These are phyloP conservation scores for Acridotheres tristis DNA, from an alignment of 2,797 vertebrate species.

Conservation along the genomic window DNA sequence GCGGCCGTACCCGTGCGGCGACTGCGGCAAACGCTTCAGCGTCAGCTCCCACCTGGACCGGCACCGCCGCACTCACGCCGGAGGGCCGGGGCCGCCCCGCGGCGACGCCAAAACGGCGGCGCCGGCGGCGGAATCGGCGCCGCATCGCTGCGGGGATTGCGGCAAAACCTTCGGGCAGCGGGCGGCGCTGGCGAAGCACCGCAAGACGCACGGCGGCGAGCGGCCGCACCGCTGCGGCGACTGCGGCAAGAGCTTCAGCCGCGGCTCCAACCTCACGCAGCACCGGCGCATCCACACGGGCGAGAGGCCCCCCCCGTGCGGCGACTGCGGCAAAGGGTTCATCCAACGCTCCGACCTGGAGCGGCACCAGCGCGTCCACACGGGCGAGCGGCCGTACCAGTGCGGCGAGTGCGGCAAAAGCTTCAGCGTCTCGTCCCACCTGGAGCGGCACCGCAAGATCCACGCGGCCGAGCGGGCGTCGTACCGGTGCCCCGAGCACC, in stretches of 20 bases:
- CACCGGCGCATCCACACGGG: slow-evolving; percentile 52
- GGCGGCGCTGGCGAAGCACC: no score
- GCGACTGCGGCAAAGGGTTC: slow-evolving; percentile 22
- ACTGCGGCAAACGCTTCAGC: slow-evolving; percentile 66
- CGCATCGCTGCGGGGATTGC: no score
- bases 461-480: not conserved
- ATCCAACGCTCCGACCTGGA: slow-evolving; percentile 28
- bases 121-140: no score
- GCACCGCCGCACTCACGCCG: not conserved
- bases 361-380: slow-evolving; percentile 29
- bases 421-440: slow-evolving; percentile 37
- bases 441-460: slow-evolving; percentile 17
- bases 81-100: not conserved
- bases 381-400: not conserved
- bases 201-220: not conserved
- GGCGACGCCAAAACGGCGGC: not conserved
- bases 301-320: not conserved
- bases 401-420: slow-evolving; percentile 20
- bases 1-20: not conserved
- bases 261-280: slow-evolving; percentile 42
- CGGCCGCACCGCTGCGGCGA: not conserved
- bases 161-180: no score
- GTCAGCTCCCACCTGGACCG: slow-evolving; percentile 54
- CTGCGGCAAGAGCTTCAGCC: slow-evolving; percentile 54
- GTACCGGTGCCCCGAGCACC: no score